Conservation (phyloP, 2,888 invertebrate species). For the Hirtodrosophila trivittata region DNA sequence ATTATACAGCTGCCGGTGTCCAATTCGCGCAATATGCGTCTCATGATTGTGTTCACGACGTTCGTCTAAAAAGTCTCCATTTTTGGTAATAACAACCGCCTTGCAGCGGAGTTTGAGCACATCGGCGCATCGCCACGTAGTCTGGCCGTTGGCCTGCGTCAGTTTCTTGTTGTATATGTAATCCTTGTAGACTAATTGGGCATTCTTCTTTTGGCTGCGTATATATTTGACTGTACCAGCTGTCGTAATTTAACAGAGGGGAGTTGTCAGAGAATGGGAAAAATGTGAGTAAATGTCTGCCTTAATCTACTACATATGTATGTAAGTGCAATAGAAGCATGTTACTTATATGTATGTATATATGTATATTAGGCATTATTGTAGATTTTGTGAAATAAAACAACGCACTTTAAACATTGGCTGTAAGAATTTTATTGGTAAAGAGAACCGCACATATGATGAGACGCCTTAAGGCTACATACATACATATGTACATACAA, state of each 20-base stretch:
- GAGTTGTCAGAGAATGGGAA: slow-evolving; percentile 36
- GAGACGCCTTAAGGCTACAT: neutral
- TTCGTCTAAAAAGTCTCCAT: slow-evolving; percentile 78
- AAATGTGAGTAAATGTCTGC: slow-evolving; percentile 33
- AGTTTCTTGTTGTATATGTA: slow-evolving; percentile 84
- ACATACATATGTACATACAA: slow-evolving; percentile 6
- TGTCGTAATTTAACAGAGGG: slow-evolving; percentile 21
- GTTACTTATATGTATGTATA: slow-evolving; percentile 17
- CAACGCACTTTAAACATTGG: slow-evolving; percentile 40
- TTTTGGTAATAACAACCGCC: slow-evolving; percentile 83
- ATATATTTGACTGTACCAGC: slow-evolving; percentile 82
- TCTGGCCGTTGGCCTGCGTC: slow-evolving; percentile 84
- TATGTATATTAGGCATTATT: slow-evolving; percentile 1
- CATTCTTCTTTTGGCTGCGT: slow-evolving; percentile 84
- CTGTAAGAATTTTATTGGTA: slow-evolving; percentile 42
- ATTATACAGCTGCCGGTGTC: slow-evolving; percentile 81
- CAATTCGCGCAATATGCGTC: slow-evolving; percentile 81
- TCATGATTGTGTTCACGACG: slow-evolving; percentile 82
- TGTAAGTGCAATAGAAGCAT: too few species aligned
- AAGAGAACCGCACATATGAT: slow-evolving; percentile 11
- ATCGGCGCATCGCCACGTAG: slow-evolving; percentile 84
- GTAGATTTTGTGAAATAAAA: slow-evolving; percentile 44
- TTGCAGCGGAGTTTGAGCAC: slow-evolving; percentile 83
- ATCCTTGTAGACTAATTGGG: slow-evolving; percentile 83
- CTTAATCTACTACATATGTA: slow-evolving; percentile 12